phyloP scores from a whole-genome alignment of 1,140 invertebrate species.

The Cydia splendana region DNA sequence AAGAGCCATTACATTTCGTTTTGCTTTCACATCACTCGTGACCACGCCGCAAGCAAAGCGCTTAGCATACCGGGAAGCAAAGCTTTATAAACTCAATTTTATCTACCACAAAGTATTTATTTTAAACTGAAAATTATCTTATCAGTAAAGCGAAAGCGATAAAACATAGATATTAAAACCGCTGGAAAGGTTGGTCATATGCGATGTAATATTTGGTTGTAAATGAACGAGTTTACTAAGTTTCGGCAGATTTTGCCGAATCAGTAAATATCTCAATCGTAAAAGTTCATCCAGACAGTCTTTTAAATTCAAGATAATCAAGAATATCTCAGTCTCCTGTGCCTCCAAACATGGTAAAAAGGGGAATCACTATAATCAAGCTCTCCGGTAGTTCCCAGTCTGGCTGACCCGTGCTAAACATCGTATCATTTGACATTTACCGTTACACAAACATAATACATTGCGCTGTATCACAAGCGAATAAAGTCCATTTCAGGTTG shows the following conservation, averaged over 20 bases:
- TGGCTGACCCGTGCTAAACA: neutral
- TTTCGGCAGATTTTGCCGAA: too few species aligned
- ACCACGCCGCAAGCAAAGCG: too few species aligned
- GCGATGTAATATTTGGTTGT: too few species aligned
- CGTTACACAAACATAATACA: neutral
- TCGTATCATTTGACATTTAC: neutral
- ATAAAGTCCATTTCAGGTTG: constrained; percentile 9
- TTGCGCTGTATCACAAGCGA: neutral
- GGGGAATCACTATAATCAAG: constrained; percentile 18
- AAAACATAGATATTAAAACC: too few species aligned
- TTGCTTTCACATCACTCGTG: too few species aligned
- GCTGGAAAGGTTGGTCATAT: too few species aligned
- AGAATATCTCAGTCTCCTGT: neutral
- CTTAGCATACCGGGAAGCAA: neutral
- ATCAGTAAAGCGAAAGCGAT: too few species aligned
- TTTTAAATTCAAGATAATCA: neutral
- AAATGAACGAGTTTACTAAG: too few species aligned
- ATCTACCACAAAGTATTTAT: neutral
- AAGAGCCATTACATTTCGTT: too few species aligned
- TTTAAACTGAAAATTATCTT: too few species aligned
- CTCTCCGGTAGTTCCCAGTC: constrained; percentile 24
- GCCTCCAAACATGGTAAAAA: neutral
- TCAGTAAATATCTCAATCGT: too few species aligned
- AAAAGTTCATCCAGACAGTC: too few species aligned
- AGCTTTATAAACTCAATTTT: neutral